These are phyloP conservation scores for Leguminivora glycinivorella DNA, from an alignment of 1,140 invertebrate species.

Conservation along the genomic window DNA sequence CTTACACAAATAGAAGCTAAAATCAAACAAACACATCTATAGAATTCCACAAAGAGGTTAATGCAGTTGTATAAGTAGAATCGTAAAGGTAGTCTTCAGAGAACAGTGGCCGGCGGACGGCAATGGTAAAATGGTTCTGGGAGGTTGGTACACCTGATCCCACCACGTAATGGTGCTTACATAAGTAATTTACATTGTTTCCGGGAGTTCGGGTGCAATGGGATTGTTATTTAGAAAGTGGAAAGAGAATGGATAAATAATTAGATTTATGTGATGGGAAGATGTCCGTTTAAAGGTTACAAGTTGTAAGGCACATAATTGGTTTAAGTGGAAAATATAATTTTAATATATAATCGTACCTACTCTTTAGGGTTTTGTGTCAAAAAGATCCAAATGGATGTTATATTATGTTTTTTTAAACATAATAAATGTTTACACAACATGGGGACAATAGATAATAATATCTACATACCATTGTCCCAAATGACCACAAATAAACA, in stretches of 20 bases:
- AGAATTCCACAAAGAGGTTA: not conserved
- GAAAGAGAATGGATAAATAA: constrained; percentile 41
- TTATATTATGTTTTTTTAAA: too few species aligned
- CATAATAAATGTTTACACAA: too few species aligned
- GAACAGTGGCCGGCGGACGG: not conserved
- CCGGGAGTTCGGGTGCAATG: constrained; percentile 36
- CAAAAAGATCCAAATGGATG: too few species aligned
- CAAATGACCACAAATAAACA: too few species aligned
- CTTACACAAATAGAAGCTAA: constrained; percentile 21
- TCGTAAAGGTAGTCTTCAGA: not conserved
- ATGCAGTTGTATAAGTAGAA: not conserved
- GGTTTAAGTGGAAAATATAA: too few species aligned
- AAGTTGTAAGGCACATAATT: not conserved
- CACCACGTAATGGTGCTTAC: constrained; percentile 39
- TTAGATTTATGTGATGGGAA: constrained; percentile 33
- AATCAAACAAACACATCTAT: not conserved
- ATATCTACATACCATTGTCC: too few species aligned
- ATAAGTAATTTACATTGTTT: constrained; percentile 45
- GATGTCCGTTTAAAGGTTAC: not conserved
- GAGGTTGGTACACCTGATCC: constrained; percentile 37
- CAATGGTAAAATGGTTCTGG: constrained; percentile 16
- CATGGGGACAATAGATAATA: too few species aligned
- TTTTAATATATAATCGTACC: too few species aligned
- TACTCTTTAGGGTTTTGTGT: too few species aligned
- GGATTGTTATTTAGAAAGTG: constrained; percentile 39